phyloP scores from a whole-genome alignment of 2,797 vertebrate genomes.

The Decapterus maruadsi region DNA sequence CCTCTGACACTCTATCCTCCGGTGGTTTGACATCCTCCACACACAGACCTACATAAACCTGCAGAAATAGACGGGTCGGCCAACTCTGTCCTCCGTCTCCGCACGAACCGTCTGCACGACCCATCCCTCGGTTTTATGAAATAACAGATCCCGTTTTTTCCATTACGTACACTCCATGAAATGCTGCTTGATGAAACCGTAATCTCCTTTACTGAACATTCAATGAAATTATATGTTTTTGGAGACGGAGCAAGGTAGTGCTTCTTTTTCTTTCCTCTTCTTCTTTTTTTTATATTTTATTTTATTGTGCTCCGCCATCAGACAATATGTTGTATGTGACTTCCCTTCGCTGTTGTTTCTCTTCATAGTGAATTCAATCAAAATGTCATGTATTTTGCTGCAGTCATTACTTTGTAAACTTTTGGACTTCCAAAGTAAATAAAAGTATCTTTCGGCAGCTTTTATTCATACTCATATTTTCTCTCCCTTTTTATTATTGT shows the following conservation, averaged over 20 bases:
- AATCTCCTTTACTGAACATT: constrained; percentile 73
- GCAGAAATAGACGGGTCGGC: constrained; percentile 68
- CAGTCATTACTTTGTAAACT: constrained; percentile 77
- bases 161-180: constrained; percentile 61
- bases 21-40: constrained; percentile 63
- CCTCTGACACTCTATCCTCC: constrained; percentile 69
- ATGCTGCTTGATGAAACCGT: constrained; percentile 64
- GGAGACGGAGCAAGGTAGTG: constrained; percentile 41
- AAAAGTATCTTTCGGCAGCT: constrained; percentile 50
- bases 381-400: constrained; percentile 65
- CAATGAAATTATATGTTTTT: constrained; percentile 71
- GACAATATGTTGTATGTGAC: constrained; percentile 69
- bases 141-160: constrained; percentile 41
- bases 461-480: constrained; percentile 35
- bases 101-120: constrained; percentile 21
- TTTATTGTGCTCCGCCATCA: constrained; percentile 59
- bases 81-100: constrained; percentile 65
- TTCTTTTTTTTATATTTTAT: constrained; percentile 53
- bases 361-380: constrained; percentile 70
- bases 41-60: constrained; percentile 67
- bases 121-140: constrained; percentile 57
- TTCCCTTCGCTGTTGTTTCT: constrained; percentile 61
- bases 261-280: neutral
- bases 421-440: constrained; percentile 61
- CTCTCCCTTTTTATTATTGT: neutral